Conservation (phyloP, 2,888 invertebrate genomes). For the Cabera pusaria region DNA sequence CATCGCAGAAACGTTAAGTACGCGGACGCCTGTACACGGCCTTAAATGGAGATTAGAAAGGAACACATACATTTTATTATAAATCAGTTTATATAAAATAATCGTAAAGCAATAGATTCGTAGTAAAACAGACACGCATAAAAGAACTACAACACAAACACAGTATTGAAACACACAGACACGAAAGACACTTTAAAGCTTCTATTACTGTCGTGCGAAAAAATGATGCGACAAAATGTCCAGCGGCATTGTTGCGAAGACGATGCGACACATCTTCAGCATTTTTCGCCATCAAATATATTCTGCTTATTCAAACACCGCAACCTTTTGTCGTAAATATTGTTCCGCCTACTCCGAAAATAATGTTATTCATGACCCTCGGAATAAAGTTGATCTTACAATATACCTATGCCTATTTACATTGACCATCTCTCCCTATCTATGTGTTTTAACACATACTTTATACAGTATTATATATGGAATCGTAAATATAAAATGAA, state of each 20-base stretch:
- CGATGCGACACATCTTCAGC: too few species aligned
- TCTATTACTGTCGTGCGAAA: constrained; percentile 2
- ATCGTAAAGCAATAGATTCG: constrained; percentile 52
- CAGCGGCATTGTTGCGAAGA: neutral
- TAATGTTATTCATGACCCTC: neutral
- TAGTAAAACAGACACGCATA: constrained; percentile 57
- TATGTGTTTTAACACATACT: constrained; percentile 35
- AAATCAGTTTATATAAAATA: constrained; percentile 47
- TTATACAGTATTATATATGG: constrained; percentile 48
- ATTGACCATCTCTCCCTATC: constrained; percentile 4
- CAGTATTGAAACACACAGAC: constrained; percentile 20
- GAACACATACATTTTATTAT: constrained; percentile 50
- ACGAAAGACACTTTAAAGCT: constrained; percentile 5
- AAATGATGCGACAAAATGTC: constrained; percentile 6
- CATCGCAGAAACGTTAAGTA: constrained; percentile 42
- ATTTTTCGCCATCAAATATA: too few species aligned
- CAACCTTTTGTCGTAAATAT: too few species aligned
- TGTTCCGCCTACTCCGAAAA: neutral
- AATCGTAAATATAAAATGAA: constrained; percentile 61
- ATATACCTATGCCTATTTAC: constrained; percentile 5
- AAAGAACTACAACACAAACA: constrained; percentile 14
- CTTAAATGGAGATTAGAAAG: constrained; percentile 41
- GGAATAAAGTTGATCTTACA: neutral
- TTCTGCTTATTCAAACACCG: too few species aligned
- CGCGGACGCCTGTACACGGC: constrained; percentile 43